Conservation (phyloP, 2,113 vertebrate species). For the Myotis lucifugus region DNA sequence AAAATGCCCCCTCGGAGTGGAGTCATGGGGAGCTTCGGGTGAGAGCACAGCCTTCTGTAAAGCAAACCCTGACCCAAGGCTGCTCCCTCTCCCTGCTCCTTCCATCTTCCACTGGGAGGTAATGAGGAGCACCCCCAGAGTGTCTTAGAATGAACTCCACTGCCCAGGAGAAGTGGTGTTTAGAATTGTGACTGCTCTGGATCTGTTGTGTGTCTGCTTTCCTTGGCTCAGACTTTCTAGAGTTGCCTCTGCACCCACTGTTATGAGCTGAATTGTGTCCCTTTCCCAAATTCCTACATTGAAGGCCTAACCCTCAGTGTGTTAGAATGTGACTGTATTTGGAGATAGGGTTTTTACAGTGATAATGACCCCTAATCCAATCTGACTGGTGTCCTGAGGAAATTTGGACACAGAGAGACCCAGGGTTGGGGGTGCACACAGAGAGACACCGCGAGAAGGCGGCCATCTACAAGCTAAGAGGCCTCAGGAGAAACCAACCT, state of each 20-base stretch:
- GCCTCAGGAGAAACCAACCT: background rate
- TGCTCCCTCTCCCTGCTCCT: background rate
- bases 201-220: background rate
- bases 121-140: background rate
- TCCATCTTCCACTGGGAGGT: background rate
- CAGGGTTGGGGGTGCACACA: background rate
- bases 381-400: background rate
- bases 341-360: background rate
- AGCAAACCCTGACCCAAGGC: background rate
- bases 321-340: background rate
- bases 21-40: background rate
- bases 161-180: accelerated
- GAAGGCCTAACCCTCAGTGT: background rate
- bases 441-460: background rate
- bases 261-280: background rate
- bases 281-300: background rate
- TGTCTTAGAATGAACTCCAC: background rate
- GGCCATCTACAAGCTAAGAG: background rate
- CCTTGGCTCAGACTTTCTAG: background rate
- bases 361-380: background rate
- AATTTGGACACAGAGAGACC: accelerated
- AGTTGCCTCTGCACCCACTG: background rate
- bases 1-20: background rate
- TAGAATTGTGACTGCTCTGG: background rate
- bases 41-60: background rate